Evolutionary conservation across 2,797 vertebrate species (phyloP), one percentile per base, ranked within the genome.

Genomic region (Numenius phaeopus): DNA sequence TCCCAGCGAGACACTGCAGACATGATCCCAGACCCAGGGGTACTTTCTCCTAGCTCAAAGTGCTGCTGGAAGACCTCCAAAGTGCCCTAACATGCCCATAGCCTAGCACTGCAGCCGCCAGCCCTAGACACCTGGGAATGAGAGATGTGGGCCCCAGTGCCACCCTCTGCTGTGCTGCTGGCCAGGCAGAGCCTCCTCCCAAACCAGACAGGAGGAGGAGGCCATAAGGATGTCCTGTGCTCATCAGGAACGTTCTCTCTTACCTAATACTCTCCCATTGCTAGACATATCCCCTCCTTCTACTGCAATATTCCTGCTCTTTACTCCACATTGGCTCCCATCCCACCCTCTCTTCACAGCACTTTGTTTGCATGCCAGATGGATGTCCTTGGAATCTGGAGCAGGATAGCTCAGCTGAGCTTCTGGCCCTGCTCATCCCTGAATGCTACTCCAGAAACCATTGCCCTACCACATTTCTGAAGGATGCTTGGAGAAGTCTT

Each of bases 1-100:
- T 75, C 79, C 82, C 87, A 94, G 64, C 3, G 1, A 55, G 71
- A 64, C 39, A 61, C 21, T 49, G 40, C 64, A 85, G 75, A 46
- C 1, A 0, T 7, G 4, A 87, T 54, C 69, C 62, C 84, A 87
- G 50, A 64, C 67, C 39, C 37, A 83, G 34, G 27, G 27, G 10
- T 9, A 17, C 18, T 9, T 61, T 55, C 2, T 93, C 40, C 47
- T 50, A 47, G 32, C 46, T 19, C 69, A 49, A 40, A 89, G 59
- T 44, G 19, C 47, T 94, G 39, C 71, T 91, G 72, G 29, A 42
- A 85, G 15, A 50, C 9, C 44, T 86, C 32, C 27, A 32, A 52
- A 67, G 58, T 19, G 21, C 12, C 10, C 39, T 52, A 27, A n/a
- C 0, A 0, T 3, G 1, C 39, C 49, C 62, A 55, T 34, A 79